Base-by-base conservation (phyloP, 2,797 vertebrate species). In the Syngnathus rostellatus region DNA sequence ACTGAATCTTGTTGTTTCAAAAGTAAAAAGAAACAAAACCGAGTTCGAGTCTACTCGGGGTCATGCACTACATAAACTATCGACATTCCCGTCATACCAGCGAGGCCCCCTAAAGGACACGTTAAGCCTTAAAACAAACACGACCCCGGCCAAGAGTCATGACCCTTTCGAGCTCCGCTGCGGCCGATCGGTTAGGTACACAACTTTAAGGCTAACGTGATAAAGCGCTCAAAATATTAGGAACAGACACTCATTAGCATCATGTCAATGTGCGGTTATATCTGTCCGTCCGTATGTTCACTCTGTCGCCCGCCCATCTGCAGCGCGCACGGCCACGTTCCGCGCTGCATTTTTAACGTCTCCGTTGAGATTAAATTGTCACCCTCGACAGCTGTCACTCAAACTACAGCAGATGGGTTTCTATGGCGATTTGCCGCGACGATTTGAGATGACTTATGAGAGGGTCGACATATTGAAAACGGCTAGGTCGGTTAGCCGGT, bases 81-180 rank as follows among this genome's bases (percentile, higher is more conserved):
- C 12, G 46, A 68, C 81, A 82, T 79, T 68, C 72, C 71, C 58
- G 3, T 69, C 81, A 83, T 84, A 72, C 79, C 84, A 68, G 16
- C 0, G 64, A 54, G 25, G 6, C 25, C 54, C 48, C 78, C 77
- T 72, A 66, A 39, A 76, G 79, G 85, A 78, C 61, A 10, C 19
- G 68, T 21, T 23, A 59, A 58, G 61, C 5, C 48, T 71, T 64
- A 72, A 58, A 69, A 74, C 48, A 78, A 83, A 81, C 43, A 67
- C 37, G 68, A 83, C 83, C 83, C 21, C 1, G 1, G 14, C 21
- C 12, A 5, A 16, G 60, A 43, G 39, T 62, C 60, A 45, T 23
- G 60, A 62, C 40, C 60, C 11, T 62, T 21, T 7, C n/a, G n/a
- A 19, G 40, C 10, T 31, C 55, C 55, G 19, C 55, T 57, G 55